Evolutionary conservation across 2,113 vertebrate species (phyloP), one percentile per base, ranked within the genome.

Genomic region (Danionella cerebrum): DNA sequence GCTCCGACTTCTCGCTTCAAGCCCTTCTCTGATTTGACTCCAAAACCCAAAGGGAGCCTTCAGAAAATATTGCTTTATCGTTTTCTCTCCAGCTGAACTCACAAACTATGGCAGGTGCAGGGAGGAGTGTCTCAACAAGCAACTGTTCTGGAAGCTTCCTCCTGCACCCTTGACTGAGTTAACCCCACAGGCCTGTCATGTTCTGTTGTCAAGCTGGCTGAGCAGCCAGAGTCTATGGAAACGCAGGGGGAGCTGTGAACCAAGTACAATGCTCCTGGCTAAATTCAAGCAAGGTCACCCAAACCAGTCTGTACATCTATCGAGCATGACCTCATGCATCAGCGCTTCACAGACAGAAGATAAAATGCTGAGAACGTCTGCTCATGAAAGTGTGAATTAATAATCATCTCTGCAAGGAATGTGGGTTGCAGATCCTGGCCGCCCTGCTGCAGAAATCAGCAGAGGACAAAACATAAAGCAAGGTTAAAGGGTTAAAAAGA

Each of bases 141-240:
- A 74, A 71, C 78, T 44, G 76, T 72, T 80, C 76, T 73, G 63
- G 75, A 79, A 73, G 77, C 83, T 66, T 80, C 62, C 67, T 73
- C n/a, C 67, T 51, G 75, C 57, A 36, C 73, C 69, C 55, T 76
- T 78, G 81, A 80, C 84, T 76, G 82, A 70, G 75, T 81, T 82
- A 84, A 83, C 84, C 86, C 80, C 74, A 73, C 75, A 80, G 82
- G 81, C 79, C 69, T 81, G 86, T 86, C 84, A 83, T 67, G 79
- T 87, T 79, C 75, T 73, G 82, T 88, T 86, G 82, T 85, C 73
- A 53, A 83, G 82, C 82, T 82, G 82, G 79, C 74, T 84, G 84
- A 86, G 76, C 84, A 85, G 68, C 78, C 75, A 24, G 67, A 70
- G 73, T 72, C 29, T 62, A 76, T 73, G 69, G 78, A 71, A 54